These are phyloP conservation scores for Australoheros scitulus DNA, from an alignment of 2,113 vertebrate genomes.

Conservation along the genomic window DNA sequence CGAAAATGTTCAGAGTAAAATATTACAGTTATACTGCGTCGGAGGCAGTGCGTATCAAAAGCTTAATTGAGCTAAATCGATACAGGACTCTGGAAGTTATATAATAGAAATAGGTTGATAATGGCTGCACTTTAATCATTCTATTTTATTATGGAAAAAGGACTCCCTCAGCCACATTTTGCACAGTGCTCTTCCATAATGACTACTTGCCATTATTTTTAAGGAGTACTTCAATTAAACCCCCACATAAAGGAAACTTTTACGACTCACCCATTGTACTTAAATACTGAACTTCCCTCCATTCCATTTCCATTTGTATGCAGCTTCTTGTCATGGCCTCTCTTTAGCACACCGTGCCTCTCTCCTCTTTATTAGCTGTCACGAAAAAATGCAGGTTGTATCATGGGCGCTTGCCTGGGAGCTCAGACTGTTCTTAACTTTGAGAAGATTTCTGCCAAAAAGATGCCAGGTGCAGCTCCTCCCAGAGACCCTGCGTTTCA, in stretches of 20 bases:
- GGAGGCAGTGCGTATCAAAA: slow-evolving; percentile 1
- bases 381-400: not conserved
- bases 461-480: not conserved
- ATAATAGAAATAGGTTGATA: not conserved
- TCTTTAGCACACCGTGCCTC: not conserved
- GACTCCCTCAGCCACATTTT: not conserved
- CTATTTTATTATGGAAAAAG: not conserved
- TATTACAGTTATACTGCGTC: not conserved
- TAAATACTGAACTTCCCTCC: not conserved
- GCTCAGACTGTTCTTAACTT: not conserved
- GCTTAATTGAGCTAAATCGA: not conserved
- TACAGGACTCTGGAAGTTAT: slow-evolving; percentile 12
- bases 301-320: not conserved
- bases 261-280: not conserved
- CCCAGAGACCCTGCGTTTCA: not conserved
- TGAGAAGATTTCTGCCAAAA: slow-evolving; percentile 1
- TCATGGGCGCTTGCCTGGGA: not conserved
- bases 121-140: slow-evolving; percentile 11
- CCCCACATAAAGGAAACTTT: slow-evolving; percentile 3
- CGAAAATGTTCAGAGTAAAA: slow-evolving; percentile 12
- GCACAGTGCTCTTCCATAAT: slow-evolving; percentile 18
- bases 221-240: not conserved
- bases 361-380: not conserved
- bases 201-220: not conserved
- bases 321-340: slow-evolving; percentile 2